These are phyloP conservation scores for Lobophora halterata DNA, from an alignment of 2,888 invertebrate genomes.

Conservation along the genomic window DNA sequence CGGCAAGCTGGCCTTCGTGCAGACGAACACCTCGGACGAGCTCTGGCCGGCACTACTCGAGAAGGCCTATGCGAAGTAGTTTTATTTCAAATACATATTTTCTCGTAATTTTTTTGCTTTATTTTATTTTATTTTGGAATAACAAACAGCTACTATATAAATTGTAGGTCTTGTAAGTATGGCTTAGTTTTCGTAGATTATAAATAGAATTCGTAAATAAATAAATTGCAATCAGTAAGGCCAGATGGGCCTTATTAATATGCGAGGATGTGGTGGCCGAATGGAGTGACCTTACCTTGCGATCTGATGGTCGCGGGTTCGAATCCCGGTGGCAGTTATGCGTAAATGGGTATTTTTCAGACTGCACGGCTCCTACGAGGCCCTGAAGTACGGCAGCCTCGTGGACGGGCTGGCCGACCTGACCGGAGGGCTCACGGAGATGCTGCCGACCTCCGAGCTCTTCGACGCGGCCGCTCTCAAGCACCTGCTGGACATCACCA, in stretches of 20 bases:
- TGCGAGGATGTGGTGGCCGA: too few species aligned
- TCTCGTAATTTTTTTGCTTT: background rate
- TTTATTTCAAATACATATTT: background rate
- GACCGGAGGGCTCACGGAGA: constrained; percentile 94
- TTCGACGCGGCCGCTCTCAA: constrained; percentile 84
- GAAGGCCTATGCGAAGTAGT: constrained; percentile 95
- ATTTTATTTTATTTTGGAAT: too few species aligned
- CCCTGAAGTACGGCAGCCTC: constrained; percentile 94
- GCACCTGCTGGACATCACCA: constrained; percentile 89
- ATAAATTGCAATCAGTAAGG: too few species aligned
- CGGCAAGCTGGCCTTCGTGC: constrained; percentile 92
- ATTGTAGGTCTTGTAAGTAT: too few species aligned
- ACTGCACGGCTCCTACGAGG: constrained; percentile 95
- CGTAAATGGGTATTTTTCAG: constrained; percentile 72
- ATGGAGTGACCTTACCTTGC: too few species aligned
- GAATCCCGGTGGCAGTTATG: too few species aligned
- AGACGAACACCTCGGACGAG: constrained; percentile 89
- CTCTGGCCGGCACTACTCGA: constrained; percentile 95
- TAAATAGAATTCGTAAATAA: too few species aligned
- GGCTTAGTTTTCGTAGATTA: too few species aligned
- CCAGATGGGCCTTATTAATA: too few species aligned
- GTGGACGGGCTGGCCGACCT: constrained; percentile 93
- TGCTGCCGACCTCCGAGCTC: constrained; percentile 86
- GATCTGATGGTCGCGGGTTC: too few species aligned
- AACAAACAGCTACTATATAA: too few species aligned